Evolutionary conservation across 2,888 invertebrate genomes (phyloP).

Genomic region (Platynereis dumerilii): DNA sequence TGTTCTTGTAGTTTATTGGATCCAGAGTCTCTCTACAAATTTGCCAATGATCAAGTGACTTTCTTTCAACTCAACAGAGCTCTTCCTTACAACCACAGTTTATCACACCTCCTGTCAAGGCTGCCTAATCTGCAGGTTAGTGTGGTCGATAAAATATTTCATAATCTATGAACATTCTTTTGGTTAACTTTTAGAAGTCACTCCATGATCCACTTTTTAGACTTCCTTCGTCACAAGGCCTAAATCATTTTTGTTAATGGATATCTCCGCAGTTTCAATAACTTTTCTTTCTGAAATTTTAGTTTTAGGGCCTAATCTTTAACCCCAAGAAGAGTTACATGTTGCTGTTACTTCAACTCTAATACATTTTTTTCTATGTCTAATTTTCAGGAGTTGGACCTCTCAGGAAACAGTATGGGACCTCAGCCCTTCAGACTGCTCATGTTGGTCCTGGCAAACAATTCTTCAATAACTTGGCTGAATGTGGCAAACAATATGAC

Average conservation of each 20-base stretch:
- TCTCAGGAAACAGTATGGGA: conserved; percentile 48
- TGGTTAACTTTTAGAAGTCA: background rate
- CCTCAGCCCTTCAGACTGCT: conserved; percentile 49
- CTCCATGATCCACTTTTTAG: background rate
- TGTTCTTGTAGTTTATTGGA: conserved; percentile 13
- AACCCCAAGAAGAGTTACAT: no score
- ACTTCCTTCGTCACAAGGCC: background rate
- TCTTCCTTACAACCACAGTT: conserved; percentile 11
- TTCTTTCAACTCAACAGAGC: conserved; percentile 18
- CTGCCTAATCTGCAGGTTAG: conserved; percentile 25
- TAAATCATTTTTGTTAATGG: background rate
- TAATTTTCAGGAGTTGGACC: conserved; percentile 38
- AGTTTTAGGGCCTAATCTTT: no score
- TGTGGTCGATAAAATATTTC: conserved; percentile 9
- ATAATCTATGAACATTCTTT: background rate
- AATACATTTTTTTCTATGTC: no score
- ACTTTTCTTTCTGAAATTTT: no score
- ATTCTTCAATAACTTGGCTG: conserved; percentile 43
- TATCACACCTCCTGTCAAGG: conserved; percentile 15
- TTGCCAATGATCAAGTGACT: conserved; percentile 10
- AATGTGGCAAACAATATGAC: conserved; percentile 49
- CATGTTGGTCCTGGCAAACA: conserved; percentile 46
- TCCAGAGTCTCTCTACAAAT: conserved; percentile 11
- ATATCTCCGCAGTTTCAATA: no score
- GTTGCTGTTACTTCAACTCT: no score